Evolutionary conservation across 2,113 vertebrate species (phyloP).

Genomic region (Mus musculus): GRCm39 chr4:48603001-48603500

Average conservation of each 20-base stretch:
- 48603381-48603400: too few species aligned
- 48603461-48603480: too few species aligned
- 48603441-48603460: too few species aligned
- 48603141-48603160: neutral
- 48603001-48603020: neutral
- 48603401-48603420: too few species aligned
- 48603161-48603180: neutral
- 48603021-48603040: neutral
- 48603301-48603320: too few species aligned
- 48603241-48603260: neutral
- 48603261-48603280: neutral
- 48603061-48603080: neutral
- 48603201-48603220: neutral
- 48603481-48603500: too few species aligned
- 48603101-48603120: neutral
- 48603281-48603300: too few species aligned
- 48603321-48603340: too few species aligned
- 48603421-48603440: too few species aligned
- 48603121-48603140: neutral
- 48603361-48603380: too few species aligned
- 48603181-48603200: neutral
- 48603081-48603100: neutral
- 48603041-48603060: constrained; percentile 32
- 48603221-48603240: constrained; percentile 42
- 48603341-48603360: too few species aligned